Percentiles rank a stretch among this genome's conserved stretches.
Evolutionary conservation across 2,888 invertebrate species (phyloP).

Genomic region (Buathra laborator): DNA sequence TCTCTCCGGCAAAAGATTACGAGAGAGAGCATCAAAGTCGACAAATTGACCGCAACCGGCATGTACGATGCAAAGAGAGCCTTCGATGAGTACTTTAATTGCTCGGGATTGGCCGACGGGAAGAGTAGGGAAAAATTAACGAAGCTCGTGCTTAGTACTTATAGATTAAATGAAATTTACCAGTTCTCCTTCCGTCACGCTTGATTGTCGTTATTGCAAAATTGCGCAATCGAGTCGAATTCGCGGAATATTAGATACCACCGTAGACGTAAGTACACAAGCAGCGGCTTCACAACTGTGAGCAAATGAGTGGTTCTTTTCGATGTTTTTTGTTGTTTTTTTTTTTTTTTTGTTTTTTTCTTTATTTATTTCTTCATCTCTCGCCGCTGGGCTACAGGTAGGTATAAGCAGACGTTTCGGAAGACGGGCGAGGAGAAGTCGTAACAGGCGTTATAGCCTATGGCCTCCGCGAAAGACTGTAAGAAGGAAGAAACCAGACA

Average conservation of each 20-base stretch:
- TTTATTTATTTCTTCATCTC: conserved; percentile 62
- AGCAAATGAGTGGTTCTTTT: conserved; percentile 16
- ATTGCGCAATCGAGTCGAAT: background rate
- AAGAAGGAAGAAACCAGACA: conserved; percentile 23
- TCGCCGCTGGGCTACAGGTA: conserved; percentile 39
- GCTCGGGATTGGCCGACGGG: conserved; percentile 56
- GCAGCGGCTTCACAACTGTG: background rate
- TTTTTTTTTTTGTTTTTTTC: background rate
- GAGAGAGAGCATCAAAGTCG: conserved; percentile 42
- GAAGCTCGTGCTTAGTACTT: conserved; percentile 13
- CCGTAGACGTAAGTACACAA: background rate
- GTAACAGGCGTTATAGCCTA: conserved; percentile 60
- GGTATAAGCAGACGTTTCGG: conserved; percentile 3
- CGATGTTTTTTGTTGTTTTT: background rate
- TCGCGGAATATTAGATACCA: background rate
- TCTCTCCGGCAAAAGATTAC: conserved; percentile 35
- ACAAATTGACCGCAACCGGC: conserved; percentile 52
- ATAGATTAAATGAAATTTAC: conserved; percentile 35
- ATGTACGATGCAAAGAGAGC: conserved; percentile 17
- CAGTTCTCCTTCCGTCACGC: background rate
- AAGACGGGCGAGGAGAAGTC: conserved; percentile 18
- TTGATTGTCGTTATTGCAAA: background rate
- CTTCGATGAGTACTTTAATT: conserved; percentile 57
- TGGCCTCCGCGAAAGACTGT: conserved; percentile 8
- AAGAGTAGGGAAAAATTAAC: conserved; percentile 13